A percentile compares a stretch with the other conserved stretches of the same genome.
Evolutionary conservation across 2,797 vertebrate genomes (phyloP).

Genomic region (Sebastolobus altivelis): DNA sequence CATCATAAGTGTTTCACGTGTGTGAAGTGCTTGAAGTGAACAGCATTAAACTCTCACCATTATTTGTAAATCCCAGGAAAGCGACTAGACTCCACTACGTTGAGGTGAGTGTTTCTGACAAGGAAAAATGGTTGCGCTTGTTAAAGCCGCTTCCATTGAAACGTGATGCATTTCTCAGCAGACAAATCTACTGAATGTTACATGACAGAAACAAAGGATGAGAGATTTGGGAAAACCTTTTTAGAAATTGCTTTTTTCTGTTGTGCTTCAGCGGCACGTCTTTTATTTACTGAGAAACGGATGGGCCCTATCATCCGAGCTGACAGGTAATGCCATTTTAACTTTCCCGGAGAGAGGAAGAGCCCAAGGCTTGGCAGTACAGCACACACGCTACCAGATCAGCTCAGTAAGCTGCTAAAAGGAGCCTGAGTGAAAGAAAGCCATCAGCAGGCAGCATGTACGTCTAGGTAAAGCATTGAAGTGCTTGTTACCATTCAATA

Average conservation of each 20-base stretch:
- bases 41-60: slow-evolving; percentile 17
- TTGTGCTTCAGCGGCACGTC: slow-evolving; percentile 52
- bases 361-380: slow-evolving; percentile 53
- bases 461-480: background rate
- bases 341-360: slow-evolving; percentile 59
- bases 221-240: slow-evolving; percentile 69
- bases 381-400: slow-evolving; percentile 28
- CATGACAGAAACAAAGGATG: slow-evolving; percentile 66
- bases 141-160: slow-evolving; percentile 52
- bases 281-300: slow-evolving; percentile 68
- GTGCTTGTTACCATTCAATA: slow-evolving; percentile 4
- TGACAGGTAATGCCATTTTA: slow-evolving; percentile 73
- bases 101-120: slow-evolving; percentile 44
- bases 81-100: background rate
- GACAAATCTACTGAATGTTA: slow-evolving; percentile 54
- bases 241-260: slow-evolving; percentile 51
- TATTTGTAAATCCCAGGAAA: slow-evolving; percentile 51
- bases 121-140: slow-evolving; percentile 38
- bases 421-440: slow-evolving; percentile 29
- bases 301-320: slow-evolving; percentile 61
- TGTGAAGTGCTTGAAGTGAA: slow-evolving; percentile 4
- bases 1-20: background rate
- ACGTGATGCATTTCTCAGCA: slow-evolving; percentile 56
- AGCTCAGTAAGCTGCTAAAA: slow-evolving; percentile 37
- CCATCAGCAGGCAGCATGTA: slow-evolving; percentile 7